Evolutionary conservation across 30 jellyfish, hydroid and myxozoan species (phyloP).

Genomic region (Turritopsis rubra): DNA sequence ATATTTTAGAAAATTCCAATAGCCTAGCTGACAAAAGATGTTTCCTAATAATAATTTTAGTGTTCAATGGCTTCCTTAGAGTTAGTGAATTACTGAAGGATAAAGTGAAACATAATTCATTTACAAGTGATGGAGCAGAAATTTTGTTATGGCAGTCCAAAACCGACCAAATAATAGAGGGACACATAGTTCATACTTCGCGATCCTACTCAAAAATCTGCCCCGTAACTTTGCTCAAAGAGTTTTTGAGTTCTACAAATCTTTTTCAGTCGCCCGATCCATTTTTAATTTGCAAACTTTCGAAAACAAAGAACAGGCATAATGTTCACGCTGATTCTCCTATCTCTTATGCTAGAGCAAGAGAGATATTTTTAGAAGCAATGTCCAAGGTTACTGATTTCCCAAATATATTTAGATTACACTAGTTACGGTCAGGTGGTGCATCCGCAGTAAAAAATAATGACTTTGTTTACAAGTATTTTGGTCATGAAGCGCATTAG

Average conservation of each 20-base stretch:
- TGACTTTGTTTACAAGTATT: background rate
- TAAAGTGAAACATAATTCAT: background rate
- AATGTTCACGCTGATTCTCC: background rate
- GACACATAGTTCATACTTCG: background rate
- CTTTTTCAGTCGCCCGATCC: background rate
- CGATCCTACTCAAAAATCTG: background rate
- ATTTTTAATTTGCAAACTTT: background rate
- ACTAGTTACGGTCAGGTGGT: background rate
- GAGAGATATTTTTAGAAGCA: background rate
- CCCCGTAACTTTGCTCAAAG: background rate
- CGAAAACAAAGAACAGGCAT: background rate
- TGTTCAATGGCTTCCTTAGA: background rate
- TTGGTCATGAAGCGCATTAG: background rate
- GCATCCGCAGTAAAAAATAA: background rate
- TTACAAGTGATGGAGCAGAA: background rate
- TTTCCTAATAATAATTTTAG: background rate
- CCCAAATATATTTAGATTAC: background rate
- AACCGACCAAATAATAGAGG: background rate
- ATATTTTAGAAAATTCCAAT: too few species aligned
- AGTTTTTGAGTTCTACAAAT: background rate
- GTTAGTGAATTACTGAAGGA: background rate
- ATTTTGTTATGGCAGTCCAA: background rate
- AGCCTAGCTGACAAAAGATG: too few species aligned
- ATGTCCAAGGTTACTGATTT: background rate
- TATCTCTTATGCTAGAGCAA: background rate